Evolutionary conservation across 23 tunicate species (phyloP).

Genomic region (Phallusia fumigata): DNA sequence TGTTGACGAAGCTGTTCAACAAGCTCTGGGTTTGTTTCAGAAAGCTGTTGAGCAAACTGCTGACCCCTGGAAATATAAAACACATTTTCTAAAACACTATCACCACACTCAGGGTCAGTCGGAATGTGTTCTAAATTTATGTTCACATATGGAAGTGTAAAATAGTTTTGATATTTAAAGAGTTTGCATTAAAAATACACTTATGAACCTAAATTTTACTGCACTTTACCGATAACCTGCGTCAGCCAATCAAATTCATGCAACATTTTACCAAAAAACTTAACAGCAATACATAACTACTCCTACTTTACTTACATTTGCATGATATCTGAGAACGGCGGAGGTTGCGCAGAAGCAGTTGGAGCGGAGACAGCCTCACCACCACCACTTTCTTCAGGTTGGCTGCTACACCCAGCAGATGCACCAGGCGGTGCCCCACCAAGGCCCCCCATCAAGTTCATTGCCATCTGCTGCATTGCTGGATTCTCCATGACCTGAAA

Average conservation of each 20-base stretch:
- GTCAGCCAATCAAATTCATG: too few species aligned
- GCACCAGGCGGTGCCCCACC: slow-evolving; percentile 26
- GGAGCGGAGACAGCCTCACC: slow-evolving; percentile 19
- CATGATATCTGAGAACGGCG: slow-evolving; percentile 35
- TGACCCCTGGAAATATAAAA: slow-evolving; percentile 62
- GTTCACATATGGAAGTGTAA: too few species aligned
- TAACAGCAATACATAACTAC: background rate
- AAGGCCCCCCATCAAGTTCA: slow-evolving; percentile 78
- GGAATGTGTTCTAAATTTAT: too few species aligned
- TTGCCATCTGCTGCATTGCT: slow-evolving; percentile 89
- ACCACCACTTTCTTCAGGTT: slow-evolving; percentile 7
- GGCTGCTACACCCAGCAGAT: background rate
- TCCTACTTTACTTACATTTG: slow-evolving; percentile 43
- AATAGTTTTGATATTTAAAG: too few species aligned
- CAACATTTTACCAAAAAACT: too few species aligned
- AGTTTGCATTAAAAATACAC: too few species aligned
- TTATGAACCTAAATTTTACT: too few species aligned
- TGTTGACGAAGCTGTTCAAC: slow-evolving; percentile 62
- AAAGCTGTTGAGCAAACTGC: slow-evolving; percentile 81
- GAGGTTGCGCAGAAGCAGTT: slow-evolving; percentile 13
- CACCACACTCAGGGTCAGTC: too few species aligned
- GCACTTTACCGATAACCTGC: too few species aligned
- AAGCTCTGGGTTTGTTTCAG: slow-evolving; percentile 71
- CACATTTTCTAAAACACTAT: background rate
- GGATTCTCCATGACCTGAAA: slow-evolving; percentile 79